A percentile compares a stretch with the other conserved stretches of the same genome.
Evolutionary conservation across 2,113 vertebrate genomes (phyloP).

Genomic region (Anas platyrhynchos): DNA sequence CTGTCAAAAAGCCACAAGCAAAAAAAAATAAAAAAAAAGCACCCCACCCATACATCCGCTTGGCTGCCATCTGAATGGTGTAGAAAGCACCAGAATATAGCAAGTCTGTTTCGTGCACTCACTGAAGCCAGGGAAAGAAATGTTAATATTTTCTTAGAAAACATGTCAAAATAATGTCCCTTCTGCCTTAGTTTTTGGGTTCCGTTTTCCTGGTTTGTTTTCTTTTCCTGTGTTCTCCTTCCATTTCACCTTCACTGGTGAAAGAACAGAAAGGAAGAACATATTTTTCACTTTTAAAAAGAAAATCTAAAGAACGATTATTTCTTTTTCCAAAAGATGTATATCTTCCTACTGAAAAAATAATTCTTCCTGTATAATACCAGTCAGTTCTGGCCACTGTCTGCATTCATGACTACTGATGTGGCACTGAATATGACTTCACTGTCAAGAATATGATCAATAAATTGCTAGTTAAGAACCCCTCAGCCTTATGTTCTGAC

Average conservation of each 20-base stretch:
- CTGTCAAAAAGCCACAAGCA: neutral
- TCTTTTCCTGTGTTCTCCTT: neutral
- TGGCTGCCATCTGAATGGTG: neutral
- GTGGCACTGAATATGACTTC: neutral
- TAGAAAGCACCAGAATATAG: slow-evolving; percentile 15
- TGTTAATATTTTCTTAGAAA: slow-evolving; percentile 39
- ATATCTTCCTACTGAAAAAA: neutral
- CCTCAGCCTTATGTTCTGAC: neutral
- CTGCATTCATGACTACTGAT: neutral
- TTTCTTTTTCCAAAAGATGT: neutral
- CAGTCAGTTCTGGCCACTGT: neutral
- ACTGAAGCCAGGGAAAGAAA: neutral
- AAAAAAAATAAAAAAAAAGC: neutral
- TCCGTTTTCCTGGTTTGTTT: neutral
- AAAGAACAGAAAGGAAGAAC: neutral
- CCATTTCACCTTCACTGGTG: neutral
- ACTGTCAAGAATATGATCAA: neutral
- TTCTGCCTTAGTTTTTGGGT: neutral
- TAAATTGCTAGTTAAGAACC: neutral
- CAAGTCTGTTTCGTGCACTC: neutral
- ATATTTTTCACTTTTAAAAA: neutral
- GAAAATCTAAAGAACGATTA: neutral
- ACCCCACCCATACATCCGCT: neutral
- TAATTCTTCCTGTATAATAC: neutral
- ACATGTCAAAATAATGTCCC: slow-evolving; percentile 15